Conservation (phyloP, 2,113 vertebrate species). For the Melierax canorus region DNA sequence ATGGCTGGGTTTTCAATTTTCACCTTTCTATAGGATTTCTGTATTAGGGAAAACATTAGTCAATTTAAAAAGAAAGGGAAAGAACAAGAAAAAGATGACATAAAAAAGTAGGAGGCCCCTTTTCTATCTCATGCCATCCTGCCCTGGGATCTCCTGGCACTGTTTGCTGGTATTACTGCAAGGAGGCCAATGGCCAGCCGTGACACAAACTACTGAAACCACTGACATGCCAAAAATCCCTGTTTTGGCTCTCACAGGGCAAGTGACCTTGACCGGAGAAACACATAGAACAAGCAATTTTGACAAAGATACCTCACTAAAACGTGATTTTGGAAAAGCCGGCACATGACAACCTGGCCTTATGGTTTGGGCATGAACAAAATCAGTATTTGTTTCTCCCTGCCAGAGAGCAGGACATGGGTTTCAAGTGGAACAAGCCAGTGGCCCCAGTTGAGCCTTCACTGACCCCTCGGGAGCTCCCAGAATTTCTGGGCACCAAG, state of each 20-base stretch:
- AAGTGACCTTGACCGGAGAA: neutral
- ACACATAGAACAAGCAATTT: neutral
- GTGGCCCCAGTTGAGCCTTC: neutral
- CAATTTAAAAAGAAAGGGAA: neutral
- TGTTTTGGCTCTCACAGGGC: fast-evolving
- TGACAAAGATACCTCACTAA: neutral
- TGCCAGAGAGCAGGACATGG: neutral
- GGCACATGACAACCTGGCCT: neutral
- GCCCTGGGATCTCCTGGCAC: neutral
- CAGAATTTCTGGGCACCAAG: neutral
- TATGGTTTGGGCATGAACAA: neutral
- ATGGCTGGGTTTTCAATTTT: neutral
- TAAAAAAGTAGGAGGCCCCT: neutral
- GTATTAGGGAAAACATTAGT: neutral
- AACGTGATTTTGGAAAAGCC: neutral
- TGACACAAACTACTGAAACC: neutral
- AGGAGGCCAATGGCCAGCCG: neutral
- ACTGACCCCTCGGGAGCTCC: neutral
- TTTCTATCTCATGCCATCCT: neutral
- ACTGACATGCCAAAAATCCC: neutral
- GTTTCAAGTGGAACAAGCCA: neutral
- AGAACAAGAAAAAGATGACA: neutral
- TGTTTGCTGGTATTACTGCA: neutral
- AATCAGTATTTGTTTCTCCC: neutral
- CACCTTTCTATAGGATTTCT: neutral